Base-by-base conservation (phyloP, 1,140 invertebrate species). In the Calephelis virginiensis region DNA sequence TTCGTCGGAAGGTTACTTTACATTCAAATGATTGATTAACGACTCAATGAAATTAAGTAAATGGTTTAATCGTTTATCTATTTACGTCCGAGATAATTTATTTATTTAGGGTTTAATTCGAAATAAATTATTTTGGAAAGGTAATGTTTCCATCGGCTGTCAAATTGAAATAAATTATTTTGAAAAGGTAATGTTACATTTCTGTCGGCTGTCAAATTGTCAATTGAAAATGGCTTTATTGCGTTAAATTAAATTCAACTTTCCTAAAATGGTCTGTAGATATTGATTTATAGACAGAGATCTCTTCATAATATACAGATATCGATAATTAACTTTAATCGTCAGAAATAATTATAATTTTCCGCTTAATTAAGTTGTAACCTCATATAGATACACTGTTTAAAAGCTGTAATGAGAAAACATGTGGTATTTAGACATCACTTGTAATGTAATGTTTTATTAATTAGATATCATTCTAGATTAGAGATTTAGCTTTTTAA, bases 1-100 rank as follows among this genome's bases (percentile, higher is more conserved):
- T 67, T 72, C 66, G 53, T 66, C 67, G 53, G 60, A 70, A 67
- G 66, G 53, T 56, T 56, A 53, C 14, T 28, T 53, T 53, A 17
- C 14, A 53, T 53, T 53, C 50, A 53, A 53, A 53, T 53, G 9
- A 28, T 53, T 53, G 50, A 53, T 53, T 53, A 28, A 53, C 6
- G 50, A 28, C 50, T 53, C 13, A 50, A 50, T 50, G 14, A 50
- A 50, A 50, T 53, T 17, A 17, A 28, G 17, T 53, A 17, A 53
- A 53, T 28, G 9, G 17, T 17, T 53, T 53, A 53, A 53, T 53
- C 13, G 50, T 53, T 53, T 53, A 53, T 53, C 50, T 17, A 53
- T 53, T 28, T 53, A 53, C 13, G 50, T 53, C 40, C 40, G 37
- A 14, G 12, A 56, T 56, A 56, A 56, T 12, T 56, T 28, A 56